Percentiles rank a stretch among this genome's conserved stretches.
Evolutionary conservation across 1,140 invertebrate species (phyloP).

Genomic region (Papilio aristodemus): DNA sequence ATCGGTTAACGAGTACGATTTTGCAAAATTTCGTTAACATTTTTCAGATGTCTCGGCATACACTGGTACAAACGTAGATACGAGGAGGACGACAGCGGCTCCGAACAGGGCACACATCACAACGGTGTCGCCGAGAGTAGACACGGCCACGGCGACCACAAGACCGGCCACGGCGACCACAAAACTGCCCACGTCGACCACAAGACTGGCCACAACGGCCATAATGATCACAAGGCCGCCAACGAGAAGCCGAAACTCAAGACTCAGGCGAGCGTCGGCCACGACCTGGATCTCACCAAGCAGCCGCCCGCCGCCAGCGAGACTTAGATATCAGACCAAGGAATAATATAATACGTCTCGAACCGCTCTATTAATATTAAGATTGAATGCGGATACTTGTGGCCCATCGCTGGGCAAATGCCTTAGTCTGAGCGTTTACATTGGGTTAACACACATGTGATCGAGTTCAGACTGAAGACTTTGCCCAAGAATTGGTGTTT

Average conservation of each 20-base stretch:
- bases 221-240: constrained; percentile 35
- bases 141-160: constrained; percentile 37
- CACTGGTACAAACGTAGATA: constrained; percentile 67
- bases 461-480: not conserved
- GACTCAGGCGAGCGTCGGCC: constrained; percentile 61
- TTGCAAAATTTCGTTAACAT: no score
- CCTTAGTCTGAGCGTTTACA: not conserved
- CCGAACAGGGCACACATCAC: constrained; percentile 49
- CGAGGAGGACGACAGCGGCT: constrained; percentile 55
- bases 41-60: constrained; percentile 67
- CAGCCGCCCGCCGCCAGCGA: constrained; percentile 68
- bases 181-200: constrained; percentile 35
- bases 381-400: constrained; percentile 18
- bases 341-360: constrained; percentile 8
- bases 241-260: constrained; percentile 62
- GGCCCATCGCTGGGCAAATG: not conserved
- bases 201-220: constrained; percentile 39
- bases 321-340: constrained; percentile 53
- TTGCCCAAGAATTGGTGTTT: not conserved
- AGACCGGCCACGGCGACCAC: constrained; percentile 29
- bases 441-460: not conserved
- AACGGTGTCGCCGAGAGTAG: constrained; percentile 52
- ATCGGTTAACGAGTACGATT: no score
- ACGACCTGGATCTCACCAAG: constrained; percentile 62
- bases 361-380: constrained; percentile 9